A percentile compares a stretch with the other conserved stretches of the same genome.
These are phyloP conservation scores for Notechis scutatus DNA, from an alignment of 2,113 vertebrate species.

Conservation along the genomic window DNA sequence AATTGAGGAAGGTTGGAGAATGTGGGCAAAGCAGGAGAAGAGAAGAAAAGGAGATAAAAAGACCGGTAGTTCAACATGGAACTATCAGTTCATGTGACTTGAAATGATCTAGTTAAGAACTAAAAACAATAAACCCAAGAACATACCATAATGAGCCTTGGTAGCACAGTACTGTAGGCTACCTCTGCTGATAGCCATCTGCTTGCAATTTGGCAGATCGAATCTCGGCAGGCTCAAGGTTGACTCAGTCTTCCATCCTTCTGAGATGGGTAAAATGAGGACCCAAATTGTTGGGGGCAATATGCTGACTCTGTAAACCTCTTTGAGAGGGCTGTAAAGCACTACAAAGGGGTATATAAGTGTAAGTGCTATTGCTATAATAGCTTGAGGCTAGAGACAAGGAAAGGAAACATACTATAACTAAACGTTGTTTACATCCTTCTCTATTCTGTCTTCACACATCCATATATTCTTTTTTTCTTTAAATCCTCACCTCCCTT, in stretches of 20 bases:
- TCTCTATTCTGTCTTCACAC: background rate
- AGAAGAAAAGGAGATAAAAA: background rate
- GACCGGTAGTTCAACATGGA: background rate
- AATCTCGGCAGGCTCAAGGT: too few species aligned
- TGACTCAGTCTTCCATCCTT: too few species aligned
- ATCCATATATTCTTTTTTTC: background rate
- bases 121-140: background rate
- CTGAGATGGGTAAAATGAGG: too few species aligned
- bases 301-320: too few species aligned
- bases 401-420: background rate
- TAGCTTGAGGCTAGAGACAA: background rate
- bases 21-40: background rate
- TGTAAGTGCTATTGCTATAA: background rate
- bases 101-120: background rate
- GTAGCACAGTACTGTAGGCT: too few species aligned
- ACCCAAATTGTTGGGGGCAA: too few species aligned
- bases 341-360: too few species aligned
- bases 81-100: background rate
- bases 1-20: background rate
- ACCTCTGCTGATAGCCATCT: too few species aligned
- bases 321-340: too few species aligned
- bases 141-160: background rate
- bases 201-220: too few species aligned
- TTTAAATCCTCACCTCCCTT: background rate
- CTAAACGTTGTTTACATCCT: background rate